Base-by-base conservation (phyloP, 2,797 vertebrate species). In the Leptodactylus fallax region DNA sequence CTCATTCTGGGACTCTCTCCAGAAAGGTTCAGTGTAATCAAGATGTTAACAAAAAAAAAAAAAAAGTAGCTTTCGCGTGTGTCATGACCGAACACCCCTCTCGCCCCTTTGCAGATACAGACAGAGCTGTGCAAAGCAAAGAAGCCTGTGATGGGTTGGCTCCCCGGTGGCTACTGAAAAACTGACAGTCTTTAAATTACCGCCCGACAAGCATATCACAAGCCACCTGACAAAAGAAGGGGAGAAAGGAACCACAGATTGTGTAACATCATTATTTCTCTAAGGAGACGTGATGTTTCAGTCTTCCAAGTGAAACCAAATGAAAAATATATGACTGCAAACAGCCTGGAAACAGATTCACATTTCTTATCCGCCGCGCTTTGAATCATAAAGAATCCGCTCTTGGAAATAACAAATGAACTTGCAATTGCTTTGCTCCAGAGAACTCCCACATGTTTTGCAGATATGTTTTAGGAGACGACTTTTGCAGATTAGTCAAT, bases 351-450 rank as follows among this genome's bases (percentile, higher is more conserved):
- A 91, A 85, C 76, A 90, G 87, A 89, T 93, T 89, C 91, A 85
- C 56, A 87, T 83, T 89, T 77, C 91, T 92, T 90, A 93, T 81
- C 90, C 84, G 90, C 87, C 91, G 82, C 83, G 81, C 87, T 91
- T 91, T 88, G 91, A 93, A 93, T 91, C 91, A 83, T 89, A 93
- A 94, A 93, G 93, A 94, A 94, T 93, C 92, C 92, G 91, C 93
- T 93, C 91, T 93, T 93, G 94, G 93, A 94, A 94, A 93, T 95
- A 93, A 95, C 91, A 95, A 94, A 95, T 95, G 91, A 95, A 92
- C 89, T 91, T 85, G 91, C 91, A 90, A 94, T 94, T 94, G 94
- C 94, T 94, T 94, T 92, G 94, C 92, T 94, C 92, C 94, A 0
- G n/a, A 82, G 90, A 94, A 93, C 85, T 94, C 94, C 94, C 94